These are phyloP conservation scores for Meandrusa payeni DNA, from an alignment of 2,888 invertebrate genomes.

Conservation along the genomic window DNA sequence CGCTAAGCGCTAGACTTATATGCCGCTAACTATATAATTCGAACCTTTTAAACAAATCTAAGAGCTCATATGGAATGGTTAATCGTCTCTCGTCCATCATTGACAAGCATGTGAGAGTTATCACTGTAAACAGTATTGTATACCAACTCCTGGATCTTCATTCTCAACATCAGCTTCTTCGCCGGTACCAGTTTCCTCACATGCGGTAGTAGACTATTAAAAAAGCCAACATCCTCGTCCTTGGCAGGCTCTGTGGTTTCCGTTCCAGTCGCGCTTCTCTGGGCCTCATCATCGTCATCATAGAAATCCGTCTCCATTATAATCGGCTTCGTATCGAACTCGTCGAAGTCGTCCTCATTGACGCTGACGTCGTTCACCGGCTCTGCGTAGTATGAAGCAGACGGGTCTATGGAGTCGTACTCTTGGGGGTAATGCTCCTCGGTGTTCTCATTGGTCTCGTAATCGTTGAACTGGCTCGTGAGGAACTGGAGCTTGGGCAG, in stretches of 20 bases:
- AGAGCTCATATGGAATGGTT: too few relatives aligned
- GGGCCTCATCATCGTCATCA: slow-evolving; percentile 67
- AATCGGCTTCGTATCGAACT: slow-evolving; percentile 71
- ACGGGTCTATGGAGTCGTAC: slow-evolving; percentile 48
- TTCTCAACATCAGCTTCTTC: slow-evolving; percentile 69
- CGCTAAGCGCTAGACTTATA: too few relatives aligned
- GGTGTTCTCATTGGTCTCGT: slow-evolving; percentile 51
- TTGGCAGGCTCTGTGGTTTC: slow-evolving; percentile 44
- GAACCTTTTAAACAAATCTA: too few relatives aligned
- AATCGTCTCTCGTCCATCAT: too few relatives aligned
- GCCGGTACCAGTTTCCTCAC: slow-evolving; percentile 70
- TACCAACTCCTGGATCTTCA: slow-evolving; percentile 73
- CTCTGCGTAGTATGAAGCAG: slow-evolving; percentile 53
- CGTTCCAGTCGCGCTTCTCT: slow-evolving; percentile 37
- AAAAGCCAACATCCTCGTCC: slow-evolving; percentile 73
- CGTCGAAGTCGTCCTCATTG: slow-evolving; percentile 72
- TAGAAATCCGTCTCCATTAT: slow-evolving; percentile 73
- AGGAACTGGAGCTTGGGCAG: slow-evolving; percentile 65
- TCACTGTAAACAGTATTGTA: slow-evolving; percentile 74
- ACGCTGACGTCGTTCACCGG: slow-evolving; percentile 40
- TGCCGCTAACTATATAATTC: too few relatives aligned
- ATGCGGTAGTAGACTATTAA: slow-evolving; percentile 69
- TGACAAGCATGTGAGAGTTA: too few relatives aligned
- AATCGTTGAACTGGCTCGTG: slow-evolving; percentile 70
- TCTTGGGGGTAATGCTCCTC: slow-evolving; percentile 40